These are phyloP conservation scores for Thalassarche chlororhynchos DNA, from an alignment of 2,113 vertebrate genomes.

Conservation along the genomic window DNA sequence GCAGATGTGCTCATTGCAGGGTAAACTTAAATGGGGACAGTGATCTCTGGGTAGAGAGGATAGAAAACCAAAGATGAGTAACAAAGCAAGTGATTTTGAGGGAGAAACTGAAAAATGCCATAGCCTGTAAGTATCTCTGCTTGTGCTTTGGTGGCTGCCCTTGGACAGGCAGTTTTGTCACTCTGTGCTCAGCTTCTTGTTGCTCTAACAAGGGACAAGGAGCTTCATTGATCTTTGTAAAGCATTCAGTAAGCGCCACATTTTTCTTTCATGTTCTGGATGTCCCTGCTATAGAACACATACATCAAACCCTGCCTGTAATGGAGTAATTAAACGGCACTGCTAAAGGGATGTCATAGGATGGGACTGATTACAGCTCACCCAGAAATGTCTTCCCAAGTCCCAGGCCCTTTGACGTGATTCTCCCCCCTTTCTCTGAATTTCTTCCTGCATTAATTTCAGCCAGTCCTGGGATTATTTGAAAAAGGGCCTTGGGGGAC, in stretches of 20 bases:
- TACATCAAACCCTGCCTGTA: not conserved
- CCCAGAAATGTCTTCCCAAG: constrained; percentile 36
- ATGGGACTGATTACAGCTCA: constrained; percentile 14
- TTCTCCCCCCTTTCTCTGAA: constrained; percentile 29
- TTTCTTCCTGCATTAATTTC: constrained; percentile 55
- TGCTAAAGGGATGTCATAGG: not conserved
- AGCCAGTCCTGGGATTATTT: constrained; percentile 42
- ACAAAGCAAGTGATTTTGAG: not conserved
- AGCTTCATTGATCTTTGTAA: not conserved
- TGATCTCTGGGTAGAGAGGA: not conserved
- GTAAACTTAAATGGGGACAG: not conserved
- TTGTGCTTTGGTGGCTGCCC: not conserved
- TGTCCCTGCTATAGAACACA: not conserved
- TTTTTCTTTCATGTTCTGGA: constrained; percentile 17
- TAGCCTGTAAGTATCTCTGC: not conserved
- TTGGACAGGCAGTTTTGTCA: not conserved
- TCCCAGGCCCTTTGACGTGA: not conserved
- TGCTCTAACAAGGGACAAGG: not conserved
- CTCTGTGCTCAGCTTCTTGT: not conserved
- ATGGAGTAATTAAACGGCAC: constrained; percentile 12
- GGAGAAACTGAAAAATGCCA: not conserved
- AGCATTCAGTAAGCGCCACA: not conserved
- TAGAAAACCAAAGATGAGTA: not conserved
- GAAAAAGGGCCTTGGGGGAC: constrained; percentile 27
- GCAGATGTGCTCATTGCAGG: not conserved